phyloP scores from a whole-genome alignment of 2,113 vertebrate species.

The Pelecanus crispus region DNA sequence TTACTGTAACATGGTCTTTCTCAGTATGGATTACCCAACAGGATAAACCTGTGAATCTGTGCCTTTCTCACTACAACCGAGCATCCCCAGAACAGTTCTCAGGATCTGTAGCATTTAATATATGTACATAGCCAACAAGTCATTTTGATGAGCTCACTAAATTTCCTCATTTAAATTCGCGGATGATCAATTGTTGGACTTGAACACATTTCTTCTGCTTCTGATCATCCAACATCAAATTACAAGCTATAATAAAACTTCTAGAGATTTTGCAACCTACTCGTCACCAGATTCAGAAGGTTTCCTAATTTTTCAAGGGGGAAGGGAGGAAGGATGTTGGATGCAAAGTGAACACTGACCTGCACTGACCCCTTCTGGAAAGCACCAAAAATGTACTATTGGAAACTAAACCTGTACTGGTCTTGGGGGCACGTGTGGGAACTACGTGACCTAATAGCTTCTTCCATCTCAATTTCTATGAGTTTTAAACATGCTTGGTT shows the following conservation, averaged over 20 bases:
- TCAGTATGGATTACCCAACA: background rate
- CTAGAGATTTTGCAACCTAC: background rate
- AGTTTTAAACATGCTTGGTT: conserved; percentile 39
- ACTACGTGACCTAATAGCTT: conserved; percentile 45
- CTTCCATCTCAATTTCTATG: conserved; percentile 38
- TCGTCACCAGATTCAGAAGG: background rate
- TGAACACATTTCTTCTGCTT: background rate
- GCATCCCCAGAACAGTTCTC: background rate
- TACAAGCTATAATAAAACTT: background rate
- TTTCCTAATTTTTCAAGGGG: background rate
- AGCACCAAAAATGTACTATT: conserved; percentile 49
- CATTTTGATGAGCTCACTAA: background rate
- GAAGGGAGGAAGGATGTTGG: background rate
- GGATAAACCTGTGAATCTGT: background rate
- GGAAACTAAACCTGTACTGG: conserved; percentile 46
- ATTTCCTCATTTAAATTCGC: background rate
- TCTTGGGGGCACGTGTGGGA: background rate
- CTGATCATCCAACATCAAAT: background rate
- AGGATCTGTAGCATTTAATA: background rate
- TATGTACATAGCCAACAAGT: background rate
- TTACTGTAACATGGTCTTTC: background rate
- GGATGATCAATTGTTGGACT: background rate
- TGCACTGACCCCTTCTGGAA: conserved; percentile 68
- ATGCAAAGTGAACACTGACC: conserved; percentile 39
- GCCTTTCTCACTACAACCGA: rapidly evolving